Conservation (phyloP, 2,888 invertebrate species). For the Eulithis testata region DNA sequence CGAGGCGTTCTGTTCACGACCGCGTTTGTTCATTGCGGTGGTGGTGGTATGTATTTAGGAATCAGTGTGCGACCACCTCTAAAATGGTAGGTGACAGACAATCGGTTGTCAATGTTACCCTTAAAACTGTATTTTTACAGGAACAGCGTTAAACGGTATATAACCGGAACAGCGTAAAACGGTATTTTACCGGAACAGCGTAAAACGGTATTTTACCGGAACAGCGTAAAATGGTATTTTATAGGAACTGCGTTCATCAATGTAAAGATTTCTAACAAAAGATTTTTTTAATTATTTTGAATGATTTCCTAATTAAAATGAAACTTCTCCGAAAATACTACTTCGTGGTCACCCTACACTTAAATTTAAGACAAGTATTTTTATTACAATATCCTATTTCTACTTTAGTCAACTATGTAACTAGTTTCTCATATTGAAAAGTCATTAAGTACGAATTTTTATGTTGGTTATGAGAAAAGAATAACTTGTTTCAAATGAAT, state of each 20-base stretch:
- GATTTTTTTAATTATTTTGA: no score
- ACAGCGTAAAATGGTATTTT: no score
- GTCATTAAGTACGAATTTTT: background rate
- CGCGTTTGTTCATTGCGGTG: constrained; percentile 69
- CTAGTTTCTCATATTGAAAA: constrained; percentile 11
- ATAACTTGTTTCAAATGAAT: constrained; percentile 20
- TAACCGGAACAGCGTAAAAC: no score
- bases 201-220: no score
- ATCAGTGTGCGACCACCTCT: constrained; percentile 66
- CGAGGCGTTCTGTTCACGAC: constrained; percentile 60
- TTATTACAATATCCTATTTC: constrained; percentile 7
- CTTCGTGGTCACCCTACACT: constrained; percentile 10
- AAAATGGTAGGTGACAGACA: constrained; percentile 61
- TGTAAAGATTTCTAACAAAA: no score
- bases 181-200: constrained; percentile 7
- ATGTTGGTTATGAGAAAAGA: constrained; percentile 20
- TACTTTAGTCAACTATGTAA: background rate
- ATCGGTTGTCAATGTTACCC: constrained; percentile 31
- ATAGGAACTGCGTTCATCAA: no score
- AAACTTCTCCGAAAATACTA: background rate
- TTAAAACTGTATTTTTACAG: constrained; percentile 9
- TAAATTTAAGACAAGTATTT: background rate
- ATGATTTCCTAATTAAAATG: no score
- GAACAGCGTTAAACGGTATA: background rate
- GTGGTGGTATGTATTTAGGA: constrained; percentile 67